Base-by-base conservation (phyloP, 2,797 vertebrate genomes). In the Myiothlypis chrysogaster region DNA sequence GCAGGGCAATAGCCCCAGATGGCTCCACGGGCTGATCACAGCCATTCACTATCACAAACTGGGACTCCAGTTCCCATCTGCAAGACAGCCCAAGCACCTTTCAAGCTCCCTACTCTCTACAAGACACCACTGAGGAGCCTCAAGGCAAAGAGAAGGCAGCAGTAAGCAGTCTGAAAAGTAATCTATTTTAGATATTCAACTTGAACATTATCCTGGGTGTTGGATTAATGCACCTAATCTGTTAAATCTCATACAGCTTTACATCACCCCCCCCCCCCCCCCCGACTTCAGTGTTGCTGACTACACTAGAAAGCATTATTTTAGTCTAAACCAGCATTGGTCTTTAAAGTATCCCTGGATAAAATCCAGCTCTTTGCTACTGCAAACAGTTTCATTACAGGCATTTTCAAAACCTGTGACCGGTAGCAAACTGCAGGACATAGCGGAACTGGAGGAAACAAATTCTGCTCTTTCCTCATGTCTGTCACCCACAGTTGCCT, bases 191-290 rank as follows among this genome's bases (percentile, higher is more conserved):
- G 20, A 64, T 69, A 41, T 4, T 63, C 30, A 32, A 55, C 30
- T 43, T 0, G 1, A 81, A 32, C 34, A 34, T 49, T 61, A 60
- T 17, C 5, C 32, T 43, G 7, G 1, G 4, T 46, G 28, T 70
- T 82, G 30, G 35, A 87, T 50, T 56, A 84, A 75, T 22, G 9
- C 16, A 64, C 8, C 23, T 50, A 20, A 80, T 55, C 52, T 35
- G 11, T 43, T 85, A 35, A 85, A 76, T 46, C 20, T 76, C 24
- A 64, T 56, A 41, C 7, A 87, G 17, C 32, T 49, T 25, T 10
- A 28, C 3, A 1, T 4, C 4, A 0, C 3, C 28, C 43, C 47
- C 49, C 35, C 4, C 9, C 14, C 1, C 2, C 32, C 37, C 47
- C 15, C 6, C 18, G 16, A 57, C 18, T 63, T 41, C 49, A 44